Percentiles rank a stretch among this genome's conserved stretches.
These are phyloP conservation scores for Betta splendens DNA, from an alignment of 2,797 vertebrate species.

Conservation along the genomic window DNA sequence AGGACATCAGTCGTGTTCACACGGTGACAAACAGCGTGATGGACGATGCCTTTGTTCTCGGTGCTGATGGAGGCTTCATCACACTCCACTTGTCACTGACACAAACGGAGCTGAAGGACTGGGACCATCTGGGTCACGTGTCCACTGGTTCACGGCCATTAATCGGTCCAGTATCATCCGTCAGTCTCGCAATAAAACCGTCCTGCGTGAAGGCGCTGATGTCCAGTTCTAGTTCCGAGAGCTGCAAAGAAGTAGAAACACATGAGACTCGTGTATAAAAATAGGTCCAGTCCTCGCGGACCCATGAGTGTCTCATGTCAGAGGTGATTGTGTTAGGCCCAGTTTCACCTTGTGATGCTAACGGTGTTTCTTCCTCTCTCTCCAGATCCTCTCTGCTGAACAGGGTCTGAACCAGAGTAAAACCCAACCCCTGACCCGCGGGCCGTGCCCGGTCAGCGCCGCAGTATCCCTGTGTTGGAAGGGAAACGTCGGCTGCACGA, in stretches of 20 bases:
- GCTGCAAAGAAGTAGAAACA: too few relatives aligned
- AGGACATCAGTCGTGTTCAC: conserved; percentile 47
- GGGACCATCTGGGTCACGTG: not conserved
- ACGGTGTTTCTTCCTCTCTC: conserved; percentile 21
- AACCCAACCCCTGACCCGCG: conserved; percentile 12
- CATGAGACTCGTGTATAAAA: not conserved
- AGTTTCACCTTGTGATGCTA: not conserved
- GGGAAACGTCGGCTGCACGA: conserved; percentile 68
- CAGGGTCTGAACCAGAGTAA: conserved; percentile 73
- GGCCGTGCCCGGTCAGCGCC: not conserved
- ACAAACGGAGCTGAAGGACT: not conserved
- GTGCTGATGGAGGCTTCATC: conserved; percentile 24
- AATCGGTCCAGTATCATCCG: too few relatives aligned
- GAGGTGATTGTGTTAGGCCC: not conserved
- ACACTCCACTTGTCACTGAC: conserved; percentile 10
- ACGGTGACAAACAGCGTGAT: conserved; percentile 26
- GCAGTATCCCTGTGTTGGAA: conserved; percentile 65
- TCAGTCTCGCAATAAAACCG: too few relatives aligned
- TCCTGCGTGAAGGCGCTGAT: too few relatives aligned
- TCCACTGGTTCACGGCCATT: too few relatives aligned
- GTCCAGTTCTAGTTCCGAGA: too few relatives aligned
- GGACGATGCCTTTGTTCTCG: conserved; percentile 3
- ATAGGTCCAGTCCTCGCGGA: not conserved
- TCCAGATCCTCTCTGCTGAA: conserved; percentile 88
- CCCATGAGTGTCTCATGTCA: too few relatives aligned